Evolutionary conservation across 1,140 invertebrate species (phyloP), one percentile per base, ranked within the genome.

Genomic region (Proales similis): DNA sequence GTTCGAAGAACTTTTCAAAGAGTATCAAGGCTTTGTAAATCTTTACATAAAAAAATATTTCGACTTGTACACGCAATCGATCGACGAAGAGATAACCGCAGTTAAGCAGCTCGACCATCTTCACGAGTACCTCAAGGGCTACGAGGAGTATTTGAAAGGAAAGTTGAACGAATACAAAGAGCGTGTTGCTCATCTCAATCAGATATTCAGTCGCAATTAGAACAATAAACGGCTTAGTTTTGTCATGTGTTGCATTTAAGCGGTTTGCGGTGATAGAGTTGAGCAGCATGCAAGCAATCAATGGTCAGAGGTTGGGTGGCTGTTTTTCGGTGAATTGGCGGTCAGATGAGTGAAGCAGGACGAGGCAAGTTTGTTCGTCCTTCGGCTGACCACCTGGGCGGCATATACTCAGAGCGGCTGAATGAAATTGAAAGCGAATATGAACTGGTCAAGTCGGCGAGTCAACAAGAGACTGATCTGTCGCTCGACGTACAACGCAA

Each of bases 191-290:
- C 39, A 57, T 42, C 45, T 57, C 45, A 24, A 24, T 29, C 39
- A 57, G 45, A 57, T 42, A 29, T 57, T 57, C 3, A 57, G 45
- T 57, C 14, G 29, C 30, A 29, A 57, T 42, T 36, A 53, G 42
- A 53, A 53, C 4, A 24, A 36, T 32, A 7, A 19, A 46, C 24
- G 27, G 4, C 4, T 9, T 3, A 3, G 11, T 17, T 46, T 46
- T 5, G 11, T 17, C n/a, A 46, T n/a, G n/a, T n/a, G n/a, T n/a
- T n/a, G n/a, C n/a, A n/a, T n/a, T n/a, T n/a, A n/a, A n/a, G n/a
- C n/a, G n/a, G n/a, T n/a, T n/a, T n/a, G n/a, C n/a, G n/a, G n/a
- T n/a, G n/a, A n/a, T n/a, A n/a, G n/a, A n/a, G n/a, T n/a, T n/a
- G n/a, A n/a, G n/a, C n/a, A n/a, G n/a, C n/a, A n/a, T n/a, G n/a